Evolutionary conservation across 2,888 invertebrate genomes (phyloP), one percentile per base, ranked within the genome.

Genomic region (Pyrgus malvae): DNA sequence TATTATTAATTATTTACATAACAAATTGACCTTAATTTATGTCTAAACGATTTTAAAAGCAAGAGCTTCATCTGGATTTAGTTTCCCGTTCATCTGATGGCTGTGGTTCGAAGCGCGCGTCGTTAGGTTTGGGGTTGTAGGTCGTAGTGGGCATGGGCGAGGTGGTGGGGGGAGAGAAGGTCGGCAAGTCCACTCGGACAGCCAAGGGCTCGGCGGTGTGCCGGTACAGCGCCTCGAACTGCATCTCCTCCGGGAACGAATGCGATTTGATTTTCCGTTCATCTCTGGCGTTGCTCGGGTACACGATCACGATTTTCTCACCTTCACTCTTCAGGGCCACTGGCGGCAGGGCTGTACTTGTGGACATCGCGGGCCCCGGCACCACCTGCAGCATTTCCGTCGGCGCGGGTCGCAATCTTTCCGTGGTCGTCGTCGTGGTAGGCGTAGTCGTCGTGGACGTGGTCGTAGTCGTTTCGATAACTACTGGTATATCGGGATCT

Each of bases 111-210:
- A 80, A 86, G 56, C 78, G 70, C 2, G 76, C 65, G 16, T 81
- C 80, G 3, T 48, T 75, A 3, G 49, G 29, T 40, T 61, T 57
- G 3, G 53, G 9, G 50, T 44, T 45, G 19, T 37, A 45, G 8
- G 50, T 50, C 16, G 49, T 67, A 60, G 44, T 67, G 57, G 9
- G 65, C 71, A 70, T 9, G 64, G 53, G 23, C 57, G 67, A 11
- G 69, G 74, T 42, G 6, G 78, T 69, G 3, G 89, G 88, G 14
- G 93, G 92, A 21, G 88, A 72, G 67, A 91, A 93, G 1, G 93
- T 93, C 8, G 93, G 93, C 60, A 93, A 69, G 61, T 92, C 91
- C n/a, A 93, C 91, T 37, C 91, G 79, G 4, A 92, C 59, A 1
- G 56, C 59, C 0, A 50, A 63, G 0, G 87, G 83, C 49, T 81